These are phyloP conservation scores for Cichladusa arquata DNA, from an alignment of 2,113 vertebrate species.

Conservation along the genomic window DNA sequence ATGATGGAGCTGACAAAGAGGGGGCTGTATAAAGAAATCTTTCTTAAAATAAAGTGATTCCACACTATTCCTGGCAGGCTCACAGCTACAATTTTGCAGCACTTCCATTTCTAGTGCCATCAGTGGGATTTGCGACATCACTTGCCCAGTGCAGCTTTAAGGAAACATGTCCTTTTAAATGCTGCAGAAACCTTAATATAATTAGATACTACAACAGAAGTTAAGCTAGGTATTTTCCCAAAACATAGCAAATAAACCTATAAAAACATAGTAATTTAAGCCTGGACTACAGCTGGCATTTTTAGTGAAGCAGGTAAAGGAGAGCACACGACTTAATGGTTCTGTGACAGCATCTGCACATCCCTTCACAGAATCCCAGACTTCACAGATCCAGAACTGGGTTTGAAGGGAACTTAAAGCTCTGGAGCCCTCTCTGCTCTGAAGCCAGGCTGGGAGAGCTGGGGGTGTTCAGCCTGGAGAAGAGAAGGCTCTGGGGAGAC, in stretches of 20 bases:
- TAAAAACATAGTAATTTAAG: not conserved
- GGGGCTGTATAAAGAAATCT: not conserved
- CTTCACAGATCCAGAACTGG: not conserved
- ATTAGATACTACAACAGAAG: not conserved
- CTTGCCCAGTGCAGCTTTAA: not conserved
- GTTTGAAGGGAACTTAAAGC: not conserved
- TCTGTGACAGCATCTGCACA: not conserved
- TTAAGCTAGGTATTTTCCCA: not conserved
- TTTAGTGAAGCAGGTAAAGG: not conserved
- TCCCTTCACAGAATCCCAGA: not conserved
- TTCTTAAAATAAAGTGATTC: not conserved
- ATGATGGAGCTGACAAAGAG: not conserved
- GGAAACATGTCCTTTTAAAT: not conserved
- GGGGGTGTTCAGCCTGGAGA: not conserved
- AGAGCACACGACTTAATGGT: not conserved
- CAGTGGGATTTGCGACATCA: not conserved
- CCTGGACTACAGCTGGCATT: not conserved
- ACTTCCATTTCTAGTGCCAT: not conserved
- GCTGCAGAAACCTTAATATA: not conserved
- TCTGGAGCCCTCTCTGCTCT: not conserved
- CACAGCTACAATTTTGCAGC: not conserved
- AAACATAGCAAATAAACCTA: not conserved
- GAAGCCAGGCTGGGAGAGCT: not conserved
- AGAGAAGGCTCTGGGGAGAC: not conserved
- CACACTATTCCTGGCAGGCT: not conserved